Percentiles rank a stretch among this genome's conserved stretches.
These are phyloP conservation scores for Cotesia chilonis DNA, from an alignment of 1,140 invertebrate species.

Conservation along the genomic window DNA sequence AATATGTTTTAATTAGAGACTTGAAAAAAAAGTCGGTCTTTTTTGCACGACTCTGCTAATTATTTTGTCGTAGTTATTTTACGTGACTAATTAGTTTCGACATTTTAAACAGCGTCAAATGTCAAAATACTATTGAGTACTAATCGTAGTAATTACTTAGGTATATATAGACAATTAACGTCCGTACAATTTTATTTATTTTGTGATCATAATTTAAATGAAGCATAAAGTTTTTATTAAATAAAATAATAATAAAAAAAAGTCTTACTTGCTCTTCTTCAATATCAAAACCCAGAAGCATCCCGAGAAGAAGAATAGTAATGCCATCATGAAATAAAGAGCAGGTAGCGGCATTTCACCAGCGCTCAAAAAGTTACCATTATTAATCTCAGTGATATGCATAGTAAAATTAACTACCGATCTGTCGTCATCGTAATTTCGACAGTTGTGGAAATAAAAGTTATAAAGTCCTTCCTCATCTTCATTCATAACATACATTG, in stretches of 20 bases:
- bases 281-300: slow-evolving; percentile 93
- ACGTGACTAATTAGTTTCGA: too few species aligned
- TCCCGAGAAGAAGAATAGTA: slow-evolving; percentile 89
- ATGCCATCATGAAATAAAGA: slow-evolving; percentile 90
- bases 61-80: too few species aligned
- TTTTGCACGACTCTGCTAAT: too few species aligned
- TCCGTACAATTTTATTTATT: too few species aligned
- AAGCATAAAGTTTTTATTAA: background rate
- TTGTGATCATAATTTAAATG: too few species aligned
- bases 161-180: too few species aligned
- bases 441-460: slow-evolving; percentile 95
- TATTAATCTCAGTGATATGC: slow-evolving; percentile 85
- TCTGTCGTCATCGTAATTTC: slow-evolving; percentile 68
- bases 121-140: too few species aligned
- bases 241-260: background rate
- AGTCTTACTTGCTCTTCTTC: slow-evolving; percentile 79
- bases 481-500: slow-evolving; percentile 79
- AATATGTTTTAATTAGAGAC: too few species aligned
- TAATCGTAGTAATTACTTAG: too few species aligned
- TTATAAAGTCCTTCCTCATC: slow-evolving; percentile 93
- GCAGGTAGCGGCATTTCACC: slow-evolving; percentile 95
- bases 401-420: slow-evolving; percentile 76
- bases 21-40: too few species aligned
- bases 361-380: slow-evolving; percentile 92
- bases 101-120: too few species aligned